phyloP scores from a whole-genome alignment of 2,797 vertebrate genomes.

The Pseudotriccus pelzelni region DNA sequence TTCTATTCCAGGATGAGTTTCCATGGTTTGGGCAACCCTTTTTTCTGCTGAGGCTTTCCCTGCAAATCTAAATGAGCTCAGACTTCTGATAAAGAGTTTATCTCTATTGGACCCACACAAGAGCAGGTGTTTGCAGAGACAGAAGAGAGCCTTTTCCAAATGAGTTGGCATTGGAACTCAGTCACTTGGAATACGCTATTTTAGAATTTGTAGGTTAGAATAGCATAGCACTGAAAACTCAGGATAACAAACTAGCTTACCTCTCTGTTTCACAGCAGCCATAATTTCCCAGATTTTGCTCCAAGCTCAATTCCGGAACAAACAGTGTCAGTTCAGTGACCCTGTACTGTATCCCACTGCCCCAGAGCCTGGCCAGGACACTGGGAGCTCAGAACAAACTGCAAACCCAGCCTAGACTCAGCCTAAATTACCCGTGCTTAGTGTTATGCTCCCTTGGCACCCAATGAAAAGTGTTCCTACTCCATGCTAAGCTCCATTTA shows the following conservation, averaged over 20 bases:
- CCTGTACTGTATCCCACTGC: background rate
- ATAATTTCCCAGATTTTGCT: background rate
- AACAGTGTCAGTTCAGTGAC: background rate
- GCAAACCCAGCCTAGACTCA: background rate
- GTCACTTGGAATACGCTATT: background rate
- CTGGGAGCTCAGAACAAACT: background rate
- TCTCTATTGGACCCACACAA: background rate
- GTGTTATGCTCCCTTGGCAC: background rate
- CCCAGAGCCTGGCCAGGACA: background rate
- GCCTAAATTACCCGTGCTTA: background rate
- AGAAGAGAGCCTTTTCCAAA: background rate
- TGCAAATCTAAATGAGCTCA: background rate
- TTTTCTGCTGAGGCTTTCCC: background rate
- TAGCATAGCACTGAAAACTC: background rate
- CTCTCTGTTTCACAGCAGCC: background rate
- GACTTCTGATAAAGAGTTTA: background rate
- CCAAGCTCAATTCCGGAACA: background rate
- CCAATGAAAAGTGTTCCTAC: background rate
- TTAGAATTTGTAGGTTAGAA: background rate
- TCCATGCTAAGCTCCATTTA: background rate
- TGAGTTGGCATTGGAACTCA: background rate
- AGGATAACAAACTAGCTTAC: background rate
- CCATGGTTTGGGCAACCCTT: background rate
- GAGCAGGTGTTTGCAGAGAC: conserved; percentile 33
- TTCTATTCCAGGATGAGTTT: background rate